phyloP scores from a whole-genome alignment of 2,113 vertebrate species.

The Sigmodon hispidus region DNA sequence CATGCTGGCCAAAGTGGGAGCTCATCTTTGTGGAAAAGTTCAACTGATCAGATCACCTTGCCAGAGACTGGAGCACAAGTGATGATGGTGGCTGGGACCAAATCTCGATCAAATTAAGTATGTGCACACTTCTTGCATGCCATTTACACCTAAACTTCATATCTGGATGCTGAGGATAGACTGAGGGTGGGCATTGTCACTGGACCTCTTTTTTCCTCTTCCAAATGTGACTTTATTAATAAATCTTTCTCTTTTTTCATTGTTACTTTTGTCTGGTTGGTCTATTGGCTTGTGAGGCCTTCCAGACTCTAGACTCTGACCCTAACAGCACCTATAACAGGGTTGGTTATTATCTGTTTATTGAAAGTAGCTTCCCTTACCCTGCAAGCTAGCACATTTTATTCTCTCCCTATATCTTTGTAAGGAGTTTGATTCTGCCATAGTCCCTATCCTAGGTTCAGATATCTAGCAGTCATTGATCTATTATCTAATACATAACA shows the following conservation, averaged over 20 bases:
- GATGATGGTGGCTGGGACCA: neutral
- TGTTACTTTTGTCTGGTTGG: neutral
- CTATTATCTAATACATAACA: neutral
- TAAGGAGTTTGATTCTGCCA: no score
- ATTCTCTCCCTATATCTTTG: no score
- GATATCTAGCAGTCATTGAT: neutral
- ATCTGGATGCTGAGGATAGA: no score
- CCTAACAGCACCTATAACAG: neutral
- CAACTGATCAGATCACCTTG: neutral
- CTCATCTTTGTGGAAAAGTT: neutral
- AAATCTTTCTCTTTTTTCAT: neutral
- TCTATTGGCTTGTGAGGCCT: neutral
- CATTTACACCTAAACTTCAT: neutral
- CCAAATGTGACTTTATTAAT: neutral
- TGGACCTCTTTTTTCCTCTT: neutral
- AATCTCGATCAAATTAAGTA: neutral
- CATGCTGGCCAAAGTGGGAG: neutral
- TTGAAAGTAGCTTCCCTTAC: neutral
- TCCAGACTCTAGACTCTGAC: neutral
- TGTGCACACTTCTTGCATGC: neutral
- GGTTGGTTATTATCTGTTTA: neutral
- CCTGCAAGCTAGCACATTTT: neutral
- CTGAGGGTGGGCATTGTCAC: neutral
- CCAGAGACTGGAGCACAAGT: no score
- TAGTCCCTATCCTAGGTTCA: neutral